These are phyloP conservation scores for Palythoa caribaeorum DNA, from an alignment of 92 coral and sea anemone genomes.

Conservation along the genomic window DNA sequence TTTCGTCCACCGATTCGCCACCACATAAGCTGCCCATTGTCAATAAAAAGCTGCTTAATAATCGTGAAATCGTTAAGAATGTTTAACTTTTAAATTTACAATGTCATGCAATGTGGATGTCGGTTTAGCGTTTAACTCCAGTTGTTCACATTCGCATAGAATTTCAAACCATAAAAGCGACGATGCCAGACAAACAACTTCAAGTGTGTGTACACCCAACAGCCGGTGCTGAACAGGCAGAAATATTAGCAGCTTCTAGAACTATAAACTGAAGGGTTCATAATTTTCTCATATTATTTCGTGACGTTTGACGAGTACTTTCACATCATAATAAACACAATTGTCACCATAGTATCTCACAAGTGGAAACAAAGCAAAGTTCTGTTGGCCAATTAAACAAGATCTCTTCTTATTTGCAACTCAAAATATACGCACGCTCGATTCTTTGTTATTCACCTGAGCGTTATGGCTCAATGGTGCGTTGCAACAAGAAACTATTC, in stretches of 20 bases:
- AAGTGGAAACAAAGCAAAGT: not conserved
- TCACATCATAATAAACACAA: slow-evolving; percentile 3
- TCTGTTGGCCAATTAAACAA: slow-evolving; percentile 10
- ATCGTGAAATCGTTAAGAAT: not conserved
- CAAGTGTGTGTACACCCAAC: not conserved
- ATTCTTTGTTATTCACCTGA: not conserved
- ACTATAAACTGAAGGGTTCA: not conserved
- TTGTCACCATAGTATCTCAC: slow-evolving; percentile 32
- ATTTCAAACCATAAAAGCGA: not conserved
- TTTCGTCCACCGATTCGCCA: slow-evolving; percentile 51
- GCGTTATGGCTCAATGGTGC: slow-evolving; percentile 15
- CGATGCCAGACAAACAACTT: not conserved
- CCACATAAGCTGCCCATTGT: slow-evolving; percentile 24
- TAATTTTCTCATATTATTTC: slow-evolving; percentile 2
- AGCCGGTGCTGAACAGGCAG: not conserved
- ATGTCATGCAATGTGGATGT: slow-evolving; percentile 9
- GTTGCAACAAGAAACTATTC: not conserved
- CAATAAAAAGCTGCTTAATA: not conserved
- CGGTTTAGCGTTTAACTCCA: not conserved
- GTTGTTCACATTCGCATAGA: not conserved
- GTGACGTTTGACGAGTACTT: not conserved
- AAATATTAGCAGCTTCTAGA: not conserved
- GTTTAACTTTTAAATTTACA: not conserved
- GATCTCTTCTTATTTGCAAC: not conserved
- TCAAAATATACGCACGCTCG: not conserved